Evolutionary conservation across 1,140 invertebrate species (phyloP).

Genomic region (Pantala flavescens): DNA sequence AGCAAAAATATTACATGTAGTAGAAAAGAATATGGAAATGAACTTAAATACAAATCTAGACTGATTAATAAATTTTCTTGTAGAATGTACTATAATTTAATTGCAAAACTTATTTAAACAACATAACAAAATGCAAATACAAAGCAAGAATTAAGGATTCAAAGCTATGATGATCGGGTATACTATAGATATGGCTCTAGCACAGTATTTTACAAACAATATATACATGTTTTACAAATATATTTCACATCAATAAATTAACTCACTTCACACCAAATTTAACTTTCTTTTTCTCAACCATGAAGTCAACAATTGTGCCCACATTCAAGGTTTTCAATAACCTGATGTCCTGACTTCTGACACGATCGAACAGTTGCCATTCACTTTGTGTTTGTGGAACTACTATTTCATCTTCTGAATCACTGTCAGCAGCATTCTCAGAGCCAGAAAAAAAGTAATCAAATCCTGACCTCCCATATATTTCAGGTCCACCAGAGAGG

Average conservation of each 20-base stretch:
- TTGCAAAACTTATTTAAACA: too few relatives aligned
- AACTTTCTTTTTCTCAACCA: slow-evolving; percentile 82
- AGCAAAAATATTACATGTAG: too few relatives aligned
- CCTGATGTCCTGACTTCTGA: slow-evolving; percentile 61
- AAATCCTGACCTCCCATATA: slow-evolving; percentile 53
- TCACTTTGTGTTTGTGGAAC: slow-evolving; percentile 32
- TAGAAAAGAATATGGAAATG: too few relatives aligned
- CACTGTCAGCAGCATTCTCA: slow-evolving; percentile 27
- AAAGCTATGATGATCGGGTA: too few relatives aligned
- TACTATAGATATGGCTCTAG: too few relatives aligned
- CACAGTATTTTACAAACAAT: too few relatives aligned
- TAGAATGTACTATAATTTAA: too few relatives aligned
- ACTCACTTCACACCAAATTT: slow-evolving; percentile 75
- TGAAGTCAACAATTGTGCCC: slow-evolving; percentile 69
- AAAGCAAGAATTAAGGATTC: too few relatives aligned
- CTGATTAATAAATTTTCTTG: too few relatives aligned
- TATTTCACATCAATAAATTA: slow-evolving; percentile 15
- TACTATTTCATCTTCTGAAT: slow-evolving; percentile 26
- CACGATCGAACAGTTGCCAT: slow-evolving; percentile 51
- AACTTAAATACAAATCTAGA: too few relatives aligned
- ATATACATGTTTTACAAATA: too few relatives aligned
- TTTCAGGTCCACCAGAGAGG: slow-evolving; percentile 59
- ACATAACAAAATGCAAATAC: too few relatives aligned
- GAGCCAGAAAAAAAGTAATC: slow-evolving; percentile 42
- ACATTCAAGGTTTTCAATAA: slow-evolving; percentile 62